Evolutionary conservation across 2,888 invertebrate genomes (phyloP), one percentile per base, ranked within the genome.

Genomic region (Diachrysia chrysitis): DNA sequence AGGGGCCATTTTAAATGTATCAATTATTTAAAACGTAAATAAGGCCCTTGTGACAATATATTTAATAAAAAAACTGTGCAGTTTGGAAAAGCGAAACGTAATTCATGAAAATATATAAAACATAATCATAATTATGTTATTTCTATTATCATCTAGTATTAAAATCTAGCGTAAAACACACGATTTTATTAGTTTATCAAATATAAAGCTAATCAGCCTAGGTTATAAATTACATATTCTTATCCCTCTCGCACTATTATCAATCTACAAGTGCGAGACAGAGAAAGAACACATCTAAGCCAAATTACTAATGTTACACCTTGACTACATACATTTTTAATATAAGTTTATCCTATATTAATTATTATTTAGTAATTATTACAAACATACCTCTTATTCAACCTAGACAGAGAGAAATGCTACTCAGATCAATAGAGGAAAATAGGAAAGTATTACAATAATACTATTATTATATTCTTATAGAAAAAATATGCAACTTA

Each of bases 331-430:
- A 42, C 14, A n/a, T n/a, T 37, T 14, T 35, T 35, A 37, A 16
- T 16, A n/a, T 14, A 12, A 42, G 42, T 42, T 42, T 42, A 42
- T 42, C 42, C 42, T n/a, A 42, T 42, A 42, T 42, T n/a, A 37
- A 37, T 37, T 37, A 37, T 37, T 37, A 37, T 37, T 37, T 37
- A 42, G 5, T 42, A 5, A 5, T 42, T 42, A 42, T 42, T 42
- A 42, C n/a, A 42, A 42, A 42, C 42, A n/a, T 51, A 51, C 17
- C 12, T 48, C 17, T 48, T 51, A 51, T 51, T 7, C 19, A 19
- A 21, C 19, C 48, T 51, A 21, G 10, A 19, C 17, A 51, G 48
- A 51, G 48, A 51, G 48, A 51, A 51, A 51, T 51, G 48, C 48
- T 51, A 12, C 19, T 51, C 48, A 51, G 48, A 51, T 51, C 48